Evolutionary conservation across 2,113 vertebrate genomes (phyloP), one percentile per base, ranked within the genome.

Genomic region (Athene noctua): DNA sequence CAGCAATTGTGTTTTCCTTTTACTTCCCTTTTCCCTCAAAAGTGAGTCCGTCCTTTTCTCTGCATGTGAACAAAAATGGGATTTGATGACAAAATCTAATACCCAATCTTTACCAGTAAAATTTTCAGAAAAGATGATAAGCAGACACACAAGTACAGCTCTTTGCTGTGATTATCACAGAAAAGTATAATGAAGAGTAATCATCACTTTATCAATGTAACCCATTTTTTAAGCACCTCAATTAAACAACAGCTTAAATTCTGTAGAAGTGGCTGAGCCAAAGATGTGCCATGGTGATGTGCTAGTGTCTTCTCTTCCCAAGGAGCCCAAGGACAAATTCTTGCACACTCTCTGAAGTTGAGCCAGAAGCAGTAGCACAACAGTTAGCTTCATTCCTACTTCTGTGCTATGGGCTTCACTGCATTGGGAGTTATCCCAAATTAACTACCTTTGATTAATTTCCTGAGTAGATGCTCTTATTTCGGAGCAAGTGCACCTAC

Each of bases 181-280:
- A 75, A 27, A 46, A 75, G 11, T 49, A 80, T 91, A 77, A 94
- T 91, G 74, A 89, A 85, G 66, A 95, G 88, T 92, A 95, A 92
- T 80, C 77, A 87, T 58, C 89, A 42, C 71, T 92, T 96, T 89
- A 88, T 95, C 74, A 88, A 75, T 59, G 51, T 22, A 44, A 90
- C 82, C 62, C 3, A 57, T 47, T 88, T 95, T 94, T 52, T 22
- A 93, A 91, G 83, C 77, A 91, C n/a, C 77, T 89, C 79, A 83
- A 90, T 92, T 84, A 88, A 96, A 92, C 34, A 88, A 57, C 65
- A 85, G 57, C 86, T 91, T 87, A 91, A 91, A 95, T 94, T 86
- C 65, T 54, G 23, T n/a, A 79, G 61, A 91, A 92, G 47, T 67
- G 72, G 26, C 75, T 1, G 0, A 74, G 59, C 23, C 59, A 92